Percentiles rank a stretch among this genome's conserved stretches.
phyloP scores from a whole-genome alignment of 2,888 invertebrate species.

The Pharmacophagus antenor region DNA sequence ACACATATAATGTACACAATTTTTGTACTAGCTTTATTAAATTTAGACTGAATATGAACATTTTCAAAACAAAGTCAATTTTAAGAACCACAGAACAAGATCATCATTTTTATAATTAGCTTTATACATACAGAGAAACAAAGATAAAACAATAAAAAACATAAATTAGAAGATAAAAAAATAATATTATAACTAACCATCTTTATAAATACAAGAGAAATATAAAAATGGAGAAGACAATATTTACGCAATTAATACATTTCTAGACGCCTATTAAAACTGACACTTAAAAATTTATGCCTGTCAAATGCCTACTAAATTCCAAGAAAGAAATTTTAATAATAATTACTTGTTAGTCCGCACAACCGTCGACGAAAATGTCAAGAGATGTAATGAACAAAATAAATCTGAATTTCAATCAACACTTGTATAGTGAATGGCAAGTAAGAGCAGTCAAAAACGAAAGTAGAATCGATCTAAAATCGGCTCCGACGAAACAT shows the following conservation, averaged over 20 bases:
- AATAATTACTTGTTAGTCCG: slow-evolving; percentile 16
- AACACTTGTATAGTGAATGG: slow-evolving; percentile 57
- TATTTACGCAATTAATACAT: neutral
- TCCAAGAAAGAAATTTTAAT: neutral
- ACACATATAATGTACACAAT: no score
- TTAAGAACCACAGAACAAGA: no score
- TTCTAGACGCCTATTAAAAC: neutral
- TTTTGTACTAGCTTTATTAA: no score
- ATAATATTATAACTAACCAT: no score
- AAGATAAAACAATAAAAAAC: no score
- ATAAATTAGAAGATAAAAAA: no score
- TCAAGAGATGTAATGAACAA: slow-evolving; percentile 35
- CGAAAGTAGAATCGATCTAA: slow-evolving; percentile 80
- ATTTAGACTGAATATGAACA: no score
- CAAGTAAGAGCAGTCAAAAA: slow-evolving; percentile 78
- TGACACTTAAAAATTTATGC: neutral
- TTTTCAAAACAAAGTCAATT: no score
- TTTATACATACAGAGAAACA: no score
- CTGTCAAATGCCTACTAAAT: neutral
- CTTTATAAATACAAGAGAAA: no score
- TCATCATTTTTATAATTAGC: no score
- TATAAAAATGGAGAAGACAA: no score
- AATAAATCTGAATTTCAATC: slow-evolving; percentile 63
- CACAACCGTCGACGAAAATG: slow-evolving; percentile 33
- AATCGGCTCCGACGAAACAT: slow-evolving; percentile 75